Base-by-base conservation (phyloP, 2,797 vertebrate genomes). In the Rhyacichthys aspro region DNA sequence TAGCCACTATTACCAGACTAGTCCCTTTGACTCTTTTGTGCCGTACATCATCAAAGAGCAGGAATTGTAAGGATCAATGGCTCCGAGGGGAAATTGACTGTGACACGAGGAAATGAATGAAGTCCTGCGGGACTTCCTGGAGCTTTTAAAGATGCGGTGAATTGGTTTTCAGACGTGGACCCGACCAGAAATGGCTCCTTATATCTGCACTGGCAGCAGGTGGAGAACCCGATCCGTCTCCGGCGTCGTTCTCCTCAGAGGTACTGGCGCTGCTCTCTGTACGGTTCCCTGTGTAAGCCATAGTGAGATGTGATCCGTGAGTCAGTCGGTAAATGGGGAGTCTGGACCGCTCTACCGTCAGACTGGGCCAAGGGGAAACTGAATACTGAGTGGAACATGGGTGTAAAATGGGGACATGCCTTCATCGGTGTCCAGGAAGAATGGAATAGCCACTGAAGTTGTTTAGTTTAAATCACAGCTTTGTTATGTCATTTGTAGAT, bases 81-180 rank as follows among this genome's bases (percentile, higher is more conserved):
- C 76, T 75, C 2, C 0, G 17, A 70, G 52, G 50, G 70, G 67
- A 84, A 85, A 86, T 86, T 73, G 68, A 59, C 77, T 83, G 72
- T 83, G 89, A 84, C 86, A 78, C 1, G 12, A 76, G 72, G 76
- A 86, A 79, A 68, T 68, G 81, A 74, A 64, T 23, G 9, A 41
- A 74, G 67, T 77, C 86, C 73, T 55, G 62, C 32, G 72, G 84
- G 85, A 87, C 77, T 82, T 85, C 77, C 82, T 85, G 78, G 63
- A 83, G 85, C 82, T 88, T 85, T 84, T 74, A 87, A 79, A 80
- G 77, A 70, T 74, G 53, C 39, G 45, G 33, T 65, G 70, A 75
- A 58, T 89, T 80, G 59, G 73, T 65, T 90, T 89, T 88, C 86
- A 86, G 63, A 62, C 79, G 12, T 54, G 60, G 70, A 3, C 46